A percentile compares a stretch with the other conserved stretches of the same genome.
phyloP scores from a whole-genome alignment of 2,113 vertebrate genomes.

The Lepidothrix coronata region DNA sequence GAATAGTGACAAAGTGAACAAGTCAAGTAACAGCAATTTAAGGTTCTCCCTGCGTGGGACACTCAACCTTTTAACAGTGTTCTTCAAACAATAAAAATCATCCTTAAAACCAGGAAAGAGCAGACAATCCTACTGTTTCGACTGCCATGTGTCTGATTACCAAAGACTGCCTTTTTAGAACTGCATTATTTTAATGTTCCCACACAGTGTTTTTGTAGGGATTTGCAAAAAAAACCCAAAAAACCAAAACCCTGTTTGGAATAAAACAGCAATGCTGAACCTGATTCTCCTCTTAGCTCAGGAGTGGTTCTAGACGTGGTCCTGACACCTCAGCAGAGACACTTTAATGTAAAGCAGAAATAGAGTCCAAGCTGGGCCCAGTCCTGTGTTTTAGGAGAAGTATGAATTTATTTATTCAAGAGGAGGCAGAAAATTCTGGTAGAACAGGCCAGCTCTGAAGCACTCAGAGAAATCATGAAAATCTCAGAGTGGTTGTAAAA shows the following conservation, averaged over 20 bases:
- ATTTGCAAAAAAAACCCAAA: background rate
- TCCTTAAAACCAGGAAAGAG: background rate
- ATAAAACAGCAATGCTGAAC: background rate
- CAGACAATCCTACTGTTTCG: background rate
- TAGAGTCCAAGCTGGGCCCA: background rate
- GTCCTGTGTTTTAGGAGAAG: background rate
- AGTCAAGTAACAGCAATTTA: background rate
- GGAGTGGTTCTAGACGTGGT: background rate
- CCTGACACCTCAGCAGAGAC: background rate
- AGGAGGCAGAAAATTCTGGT: background rate
- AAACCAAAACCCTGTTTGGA: background rate
- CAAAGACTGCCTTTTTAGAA: background rate
- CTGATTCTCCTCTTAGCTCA: background rate
- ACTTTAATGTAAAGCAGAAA: background rate
- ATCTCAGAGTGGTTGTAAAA: slow-evolving; percentile 30
- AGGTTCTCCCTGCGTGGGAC: background rate
- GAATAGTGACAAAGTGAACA: background rate
- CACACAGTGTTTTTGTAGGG: background rate
- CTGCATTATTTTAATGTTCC: background rate
- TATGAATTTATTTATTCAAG: background rate
- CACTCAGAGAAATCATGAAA: background rate
- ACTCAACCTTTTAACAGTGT: background rate
- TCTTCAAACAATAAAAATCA: slow-evolving; percentile 3
- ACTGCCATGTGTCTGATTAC: background rate
- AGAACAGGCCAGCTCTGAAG: background rate